A percentile compares a stretch with the other conserved stretches of the same genome.
phyloP scores from a whole-genome alignment of 2,797 vertebrate species.

The Protosalanx chinensis region DNA sequence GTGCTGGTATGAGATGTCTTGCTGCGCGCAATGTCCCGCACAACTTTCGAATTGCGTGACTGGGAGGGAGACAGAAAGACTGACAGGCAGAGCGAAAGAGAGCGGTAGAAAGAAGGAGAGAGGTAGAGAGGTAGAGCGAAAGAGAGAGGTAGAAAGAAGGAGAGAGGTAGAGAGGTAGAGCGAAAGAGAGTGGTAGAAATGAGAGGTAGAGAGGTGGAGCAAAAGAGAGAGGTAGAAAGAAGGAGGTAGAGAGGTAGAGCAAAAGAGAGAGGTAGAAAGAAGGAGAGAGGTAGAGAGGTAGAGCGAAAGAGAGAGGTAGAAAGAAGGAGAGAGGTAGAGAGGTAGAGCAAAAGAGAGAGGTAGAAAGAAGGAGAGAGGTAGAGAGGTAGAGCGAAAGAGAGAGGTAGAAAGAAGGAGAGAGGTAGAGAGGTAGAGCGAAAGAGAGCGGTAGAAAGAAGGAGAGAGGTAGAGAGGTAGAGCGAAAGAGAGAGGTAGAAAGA shows the following conservation, averaged over 20 bases:
- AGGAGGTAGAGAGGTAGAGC: not conserved
- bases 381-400: too few species aligned
- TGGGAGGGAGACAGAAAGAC: not conserved
- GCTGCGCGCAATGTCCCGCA: too few species aligned
- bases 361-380: conserved; percentile 9
- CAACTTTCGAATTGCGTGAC: not conserved
- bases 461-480: not conserved
- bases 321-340: not conserved
- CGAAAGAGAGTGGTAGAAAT: conserved; percentile 21
- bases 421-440: not conserved
- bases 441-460: conserved; percentile 24
- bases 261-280: conserved; percentile 22
- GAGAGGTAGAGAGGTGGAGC: not conserved
- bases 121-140: too few species aligned
- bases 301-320: too few species aligned
- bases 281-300: not conserved
- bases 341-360: conserved; percentile 17
- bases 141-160: not conserved
- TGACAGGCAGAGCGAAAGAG: conserved; percentile 4
- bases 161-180: not conserved
- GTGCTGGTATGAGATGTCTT: too few species aligned
- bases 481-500: not conserved
- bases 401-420: not conserved
- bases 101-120: conserved; percentile 24
- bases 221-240: not conserved